These are phyloP conservation scores for Polietes domitor DNA, from an alignment of 2,888 invertebrate species.

Conservation along the genomic window DNA sequence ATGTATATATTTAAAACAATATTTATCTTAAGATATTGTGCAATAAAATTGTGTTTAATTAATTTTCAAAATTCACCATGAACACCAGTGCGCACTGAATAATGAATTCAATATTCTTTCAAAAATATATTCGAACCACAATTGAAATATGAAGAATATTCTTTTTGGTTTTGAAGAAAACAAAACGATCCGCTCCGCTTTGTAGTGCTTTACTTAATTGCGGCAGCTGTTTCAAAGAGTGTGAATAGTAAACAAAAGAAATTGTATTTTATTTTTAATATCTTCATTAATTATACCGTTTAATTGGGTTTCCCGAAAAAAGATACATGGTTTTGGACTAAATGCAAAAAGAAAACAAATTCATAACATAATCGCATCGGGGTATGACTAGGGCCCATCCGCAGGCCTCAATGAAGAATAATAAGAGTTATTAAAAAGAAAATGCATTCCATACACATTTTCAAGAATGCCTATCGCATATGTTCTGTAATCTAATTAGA, in stretches of 20 bases:
- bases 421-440: too few relatives aligned
- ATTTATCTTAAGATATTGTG: too few relatives aligned
- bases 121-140: background rate
- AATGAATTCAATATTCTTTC: too few relatives aligned
- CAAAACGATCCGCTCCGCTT: background rate
- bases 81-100: too few relatives aligned
- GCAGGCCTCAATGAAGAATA: background rate
- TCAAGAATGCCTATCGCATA: too few relatives aligned
- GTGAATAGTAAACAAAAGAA: slow-evolving; percentile 36
- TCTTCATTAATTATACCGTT: slow-evolving; percentile 44
- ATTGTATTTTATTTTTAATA: slow-evolving; percentile 47
- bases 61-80: too few relatives aligned
- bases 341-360: slow-evolving; percentile 4
- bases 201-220: background rate
- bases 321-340: slow-evolving; percentile 2
- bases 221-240: background rate
- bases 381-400: background rate
- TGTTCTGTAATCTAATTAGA: too few relatives aligned
- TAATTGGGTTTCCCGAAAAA: slow-evolving; percentile 25
- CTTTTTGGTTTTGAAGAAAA: background rate
- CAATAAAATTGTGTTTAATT: too few relatives aligned
- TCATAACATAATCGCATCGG: background rate
- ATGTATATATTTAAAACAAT: too few relatives aligned
- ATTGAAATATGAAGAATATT: background rate
- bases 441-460: too few relatives aligned